Evolutionary conservation across 1,140 invertebrate species (phyloP), one percentile per base, ranked within the genome.

Genomic region (Leptopilina clavipes): DNA sequence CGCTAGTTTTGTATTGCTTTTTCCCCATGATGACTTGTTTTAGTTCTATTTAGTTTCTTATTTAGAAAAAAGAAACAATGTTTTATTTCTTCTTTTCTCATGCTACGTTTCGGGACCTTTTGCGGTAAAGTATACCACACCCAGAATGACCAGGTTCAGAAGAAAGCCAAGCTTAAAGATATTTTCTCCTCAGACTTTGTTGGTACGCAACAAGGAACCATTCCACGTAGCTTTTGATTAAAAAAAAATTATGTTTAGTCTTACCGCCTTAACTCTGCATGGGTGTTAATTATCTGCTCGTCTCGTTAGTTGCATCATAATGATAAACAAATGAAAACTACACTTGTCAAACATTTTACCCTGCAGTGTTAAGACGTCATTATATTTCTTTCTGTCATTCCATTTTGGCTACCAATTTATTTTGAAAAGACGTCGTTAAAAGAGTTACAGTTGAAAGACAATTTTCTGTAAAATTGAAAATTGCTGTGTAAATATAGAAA

Each of bases 131-230:
- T 93, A 91, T 94, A 93, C 92, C 93, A 93, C 90, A 91, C 91
- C 89, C 93, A 93, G 91, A 93, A 93, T 90, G 93, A 94, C 90
- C 92, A 92, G 86, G 91, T 92, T 88, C 93, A 93, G 91, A 93
- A 93, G 92, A 94, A 93, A 92, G 93, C 93, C 87, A 94, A 93
- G 92, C 92, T 94, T 91, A 94, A 94, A 93, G 93, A 94, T 92
- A 93, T 94, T 91, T 94, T 94, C 92, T 92, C 93, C 86, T 93
- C 93, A 89, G 93, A 94, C 91, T 93, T 93, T 92, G 93, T 93
- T 91, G 91, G 92, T 93, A 92, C 87, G 90, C 88, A 90, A 86
- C 44, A 78, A 82, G 54, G 72, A 80, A 79, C 59, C 52, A 72
- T 76, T 78, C 78, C 82, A 79, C 25, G 81, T 83, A 86, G 79